Percentiles rank a stretch among this genome's conserved stretches.
These are phyloP conservation scores for Sycophaga agraensis DNA, from an alignment of 1,140 invertebrate genomes.

Conservation along the genomic window DNA sequence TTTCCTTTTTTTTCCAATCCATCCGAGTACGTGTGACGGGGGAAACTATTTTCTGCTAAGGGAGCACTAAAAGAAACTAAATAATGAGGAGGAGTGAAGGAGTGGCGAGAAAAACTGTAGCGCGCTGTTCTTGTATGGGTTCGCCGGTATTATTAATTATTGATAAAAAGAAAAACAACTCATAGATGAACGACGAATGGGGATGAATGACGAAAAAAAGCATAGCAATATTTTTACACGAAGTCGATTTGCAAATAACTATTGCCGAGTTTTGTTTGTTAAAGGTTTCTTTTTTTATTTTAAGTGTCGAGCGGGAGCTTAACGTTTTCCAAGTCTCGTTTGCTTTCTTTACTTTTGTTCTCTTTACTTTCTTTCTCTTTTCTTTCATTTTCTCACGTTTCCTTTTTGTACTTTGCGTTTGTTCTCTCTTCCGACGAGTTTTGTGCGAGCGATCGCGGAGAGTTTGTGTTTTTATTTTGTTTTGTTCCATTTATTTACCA, in stretches of 20 bases:
- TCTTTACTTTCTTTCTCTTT: conserved; percentile 31
- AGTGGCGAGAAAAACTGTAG: neutral
- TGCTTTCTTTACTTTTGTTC: conserved; percentile 33
- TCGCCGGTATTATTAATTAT: conserved; percentile 8
- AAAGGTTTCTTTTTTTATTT: conserved; percentile 26
- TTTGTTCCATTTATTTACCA: conserved; percentile 27
- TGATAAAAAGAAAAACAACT: neutral
- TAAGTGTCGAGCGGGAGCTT: conserved; percentile 27
- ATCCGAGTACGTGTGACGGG: conserved; percentile 25
- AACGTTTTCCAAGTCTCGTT: conserved; percentile 30
- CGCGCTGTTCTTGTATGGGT: conserved; percentile 2
- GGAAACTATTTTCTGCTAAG: conserved; percentile 30
- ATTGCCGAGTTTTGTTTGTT: conserved; percentile 32
- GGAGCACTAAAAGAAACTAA: neutral
- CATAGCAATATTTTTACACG: conserved; percentile 51
- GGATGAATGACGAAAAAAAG: conserved; percentile 30
- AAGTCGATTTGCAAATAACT: conserved; percentile 41
- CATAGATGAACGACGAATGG: conserved; percentile 10
- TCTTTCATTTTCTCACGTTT: conserved; percentile 23
- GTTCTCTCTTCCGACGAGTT: conserved; percentile 32
- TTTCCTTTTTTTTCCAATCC: conserved; percentile 27
- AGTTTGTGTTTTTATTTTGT: conserved; percentile 32
- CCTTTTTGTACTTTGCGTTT: conserved; percentile 29
- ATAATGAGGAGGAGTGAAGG: neutral
- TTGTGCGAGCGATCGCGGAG: conserved; percentile 15